Evolutionary conservation across 2,797 vertebrate species (phyloP), one percentile per base, ranked within the genome.

Genomic region (Melanotaenia maccullochi): DNA sequence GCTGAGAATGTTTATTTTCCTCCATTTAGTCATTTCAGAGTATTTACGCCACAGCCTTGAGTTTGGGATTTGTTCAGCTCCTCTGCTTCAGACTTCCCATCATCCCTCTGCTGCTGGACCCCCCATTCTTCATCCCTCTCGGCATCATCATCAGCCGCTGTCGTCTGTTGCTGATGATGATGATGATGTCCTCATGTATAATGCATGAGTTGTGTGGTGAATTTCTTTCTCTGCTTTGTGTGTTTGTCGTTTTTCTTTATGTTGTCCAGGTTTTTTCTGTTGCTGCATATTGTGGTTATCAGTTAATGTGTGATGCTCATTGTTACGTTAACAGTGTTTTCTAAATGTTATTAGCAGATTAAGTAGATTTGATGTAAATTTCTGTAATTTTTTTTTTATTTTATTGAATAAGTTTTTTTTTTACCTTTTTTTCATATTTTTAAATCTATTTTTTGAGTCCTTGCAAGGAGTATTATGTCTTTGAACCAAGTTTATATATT

Each of bases 191-290:
- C 52, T 69, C 67, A 74, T 87, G 75, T 77, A 5, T 73, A 24
- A 78, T 82, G 87, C 86, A 89, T 87, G 86, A 79, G 52, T 62
- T 30, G 18, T 58, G 63, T 76, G 68, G 11, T 73, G 73, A 71
- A 57, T 56, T 18, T 72, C 73, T 75, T 36, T 67, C 71, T 65
- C 59, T 35, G 44, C 76, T 68, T 68, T 59, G 9, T 64, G 77
- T 40, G 11, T 75, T 51, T 7, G 8, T 4, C 40, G 12, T 74
- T 60, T 67, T 69, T 40, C 35, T 32, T 68, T 58, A 4, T 33
- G 4, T 22, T 1, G 11, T 8, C 9, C n/a, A 38, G n/a, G 18
- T 49, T 30, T 16, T 60, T 68, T 56, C 30, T 49, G 59, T 69
- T 52, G 68, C 65, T 83, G 20, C 18, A 32, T 75, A 9, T 73